Conservation (phyloP, 2,888 invertebrate species). For the Synergus itoensis region DNA sequence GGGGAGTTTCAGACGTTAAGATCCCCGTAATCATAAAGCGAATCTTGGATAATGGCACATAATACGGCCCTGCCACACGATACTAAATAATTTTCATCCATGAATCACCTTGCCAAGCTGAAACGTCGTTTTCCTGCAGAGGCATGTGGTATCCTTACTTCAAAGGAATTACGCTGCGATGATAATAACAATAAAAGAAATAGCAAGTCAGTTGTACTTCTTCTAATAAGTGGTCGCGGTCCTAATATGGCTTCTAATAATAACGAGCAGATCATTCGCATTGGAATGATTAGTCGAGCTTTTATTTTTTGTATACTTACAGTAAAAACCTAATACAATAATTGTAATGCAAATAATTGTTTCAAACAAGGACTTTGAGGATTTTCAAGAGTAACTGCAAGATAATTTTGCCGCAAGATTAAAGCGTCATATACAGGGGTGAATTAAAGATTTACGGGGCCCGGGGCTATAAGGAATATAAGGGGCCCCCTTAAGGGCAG, state of each 20-base stretch:
- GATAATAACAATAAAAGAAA: conserved; percentile 22
- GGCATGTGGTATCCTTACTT: conserved; percentile 21
- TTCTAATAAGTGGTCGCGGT: not conserved
- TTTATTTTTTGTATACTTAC: too few relatives aligned
- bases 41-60: conserved; percentile 33
- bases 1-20: conserved; percentile 24
- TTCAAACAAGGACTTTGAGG: too few relatives aligned
- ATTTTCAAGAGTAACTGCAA: too few relatives aligned
- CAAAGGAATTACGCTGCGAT: conserved; percentile 15
- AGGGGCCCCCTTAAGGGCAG: too few relatives aligned
- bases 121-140: conserved; percentile 23
- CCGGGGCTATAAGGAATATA: too few relatives aligned
- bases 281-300: not conserved
- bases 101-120: conserved; percentile 39
- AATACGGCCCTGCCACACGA: conserved; percentile 42
- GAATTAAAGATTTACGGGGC: too few relatives aligned
- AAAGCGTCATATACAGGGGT: too few relatives aligned
- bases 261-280: not conserved
- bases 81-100: conserved; percentile 42
- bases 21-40: conserved; percentile 31
- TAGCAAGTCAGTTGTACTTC: not conserved
- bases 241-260: not conserved
- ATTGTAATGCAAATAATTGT: too few relatives aligned
- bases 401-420: too few relatives aligned
- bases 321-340: too few relatives aligned